phyloP scores from a whole-genome alignment of 2,888 invertebrate species.

The Pyralis farinalis region DNA sequence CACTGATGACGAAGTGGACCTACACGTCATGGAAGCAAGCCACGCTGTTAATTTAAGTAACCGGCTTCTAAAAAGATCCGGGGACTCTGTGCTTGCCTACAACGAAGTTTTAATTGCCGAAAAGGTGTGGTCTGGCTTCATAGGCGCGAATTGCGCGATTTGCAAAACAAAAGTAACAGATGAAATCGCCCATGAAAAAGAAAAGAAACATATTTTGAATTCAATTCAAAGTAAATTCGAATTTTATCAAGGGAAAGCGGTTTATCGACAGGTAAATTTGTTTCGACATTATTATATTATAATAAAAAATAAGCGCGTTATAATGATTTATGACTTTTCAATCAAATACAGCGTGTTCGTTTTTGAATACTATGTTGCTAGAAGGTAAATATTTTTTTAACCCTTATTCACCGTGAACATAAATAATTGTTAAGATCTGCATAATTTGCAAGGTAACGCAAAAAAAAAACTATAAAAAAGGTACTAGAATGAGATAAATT shows the following conservation, averaged over 20 bases:
- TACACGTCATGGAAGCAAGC: constrained; percentile 27
- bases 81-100: constrained; percentile 23
- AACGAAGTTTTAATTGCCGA: constrained; percentile 28
- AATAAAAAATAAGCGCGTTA: no score
- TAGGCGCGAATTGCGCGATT: constrained; percentile 38
- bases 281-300: no score
- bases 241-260: constrained; percentile 24
- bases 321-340: no score
- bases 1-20: constrained; percentile 26
- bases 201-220: constrained; percentile 36
- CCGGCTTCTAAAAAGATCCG: constrained; percentile 20
- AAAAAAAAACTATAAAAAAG: no score
- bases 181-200: constrained; percentile 29
- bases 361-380: no score
- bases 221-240: constrained; percentile 37
- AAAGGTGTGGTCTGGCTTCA: constrained; percentile 43
- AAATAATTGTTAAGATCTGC: no score
- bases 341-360: no score
- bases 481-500: no score
- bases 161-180: constrained; percentile 42
- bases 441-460: no score
- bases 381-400: no score
- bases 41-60: constrained; percentile 25
- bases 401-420: no score
- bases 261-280: constrained; percentile 41